Conservation (phyloP, 1,140 invertebrate genomes). For the Chlorops oryzae region DNA sequence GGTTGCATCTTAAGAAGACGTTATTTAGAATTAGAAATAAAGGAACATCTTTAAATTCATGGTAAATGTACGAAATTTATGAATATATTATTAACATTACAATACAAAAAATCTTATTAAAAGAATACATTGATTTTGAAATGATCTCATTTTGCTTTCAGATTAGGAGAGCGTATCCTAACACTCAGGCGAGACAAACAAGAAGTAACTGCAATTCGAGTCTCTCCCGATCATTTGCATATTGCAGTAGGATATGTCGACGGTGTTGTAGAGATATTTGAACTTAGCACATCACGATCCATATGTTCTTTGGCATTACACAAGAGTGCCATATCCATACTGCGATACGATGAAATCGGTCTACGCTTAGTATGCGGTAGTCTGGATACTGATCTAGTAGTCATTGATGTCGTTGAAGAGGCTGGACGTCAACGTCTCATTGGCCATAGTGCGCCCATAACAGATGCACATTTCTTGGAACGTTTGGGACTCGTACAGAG, state of each 20-base stretch:
- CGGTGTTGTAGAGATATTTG: conserved; percentile 80
- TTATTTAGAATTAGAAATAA: no score
- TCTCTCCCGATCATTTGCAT: conserved; percentile 65
- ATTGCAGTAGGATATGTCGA: conserved; percentile 89
- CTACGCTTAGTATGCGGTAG: conserved; percentile 38
- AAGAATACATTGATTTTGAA: not conserved
- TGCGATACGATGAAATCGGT: conserved; percentile 64
- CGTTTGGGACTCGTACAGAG: conserved; percentile 54
- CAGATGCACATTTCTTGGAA: conserved; percentile 76
- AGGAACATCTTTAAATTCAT: no score
- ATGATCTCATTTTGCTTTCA: conserved; percentile 9
- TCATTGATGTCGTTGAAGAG: conserved; percentile 93
- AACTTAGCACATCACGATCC: conserved; percentile 55
- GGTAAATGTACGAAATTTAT: no score
- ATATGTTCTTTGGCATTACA: conserved; percentile 82
- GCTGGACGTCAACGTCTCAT: conserved; percentile 79
- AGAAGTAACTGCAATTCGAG: conserved; percentile 65
- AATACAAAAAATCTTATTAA: not conserved
- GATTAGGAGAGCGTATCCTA: conserved; percentile 79
- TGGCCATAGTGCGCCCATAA: conserved; percentile 91
- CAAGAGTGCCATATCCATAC: conserved; percentile 72
- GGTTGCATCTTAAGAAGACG: no score
- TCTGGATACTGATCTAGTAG: conserved; percentile 82
- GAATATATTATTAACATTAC: not conserved
- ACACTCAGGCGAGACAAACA: conserved; percentile 70